phyloP scores from a whole-genome alignment of 2,797 vertebrate species.

The Mus caroli region DNA sequence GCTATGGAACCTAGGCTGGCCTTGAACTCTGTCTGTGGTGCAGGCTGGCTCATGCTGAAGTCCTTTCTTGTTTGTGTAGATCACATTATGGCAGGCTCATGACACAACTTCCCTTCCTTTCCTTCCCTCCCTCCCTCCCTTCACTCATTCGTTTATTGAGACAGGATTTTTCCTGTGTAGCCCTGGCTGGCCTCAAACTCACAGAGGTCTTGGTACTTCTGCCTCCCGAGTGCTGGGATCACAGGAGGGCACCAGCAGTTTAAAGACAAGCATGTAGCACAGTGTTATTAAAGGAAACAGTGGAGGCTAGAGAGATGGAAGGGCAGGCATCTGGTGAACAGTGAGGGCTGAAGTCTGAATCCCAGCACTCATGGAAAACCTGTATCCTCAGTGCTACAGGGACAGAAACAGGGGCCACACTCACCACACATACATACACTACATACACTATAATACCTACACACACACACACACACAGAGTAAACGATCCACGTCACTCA shows the following conservation, averaged over 20 bases:
- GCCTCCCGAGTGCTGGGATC: background rate
- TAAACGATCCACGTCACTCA: conserved; percentile 83
- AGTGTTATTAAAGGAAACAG: background rate
- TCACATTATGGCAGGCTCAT: background rate
- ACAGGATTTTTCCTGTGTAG: background rate
- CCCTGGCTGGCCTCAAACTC: background rate
- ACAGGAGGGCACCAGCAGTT: background rate
- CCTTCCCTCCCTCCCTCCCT: too few relatives aligned
- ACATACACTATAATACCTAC: background rate
- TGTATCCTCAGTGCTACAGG: background rate
- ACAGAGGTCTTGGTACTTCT: too few relatives aligned
- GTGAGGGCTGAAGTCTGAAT: background rate
- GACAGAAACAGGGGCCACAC: too few relatives aligned
- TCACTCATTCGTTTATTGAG: background rate
- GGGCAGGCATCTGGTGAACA: background rate
- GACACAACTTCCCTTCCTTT: background rate
- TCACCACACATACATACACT: background rate
- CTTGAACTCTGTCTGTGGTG: background rate
- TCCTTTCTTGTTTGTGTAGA: background rate
- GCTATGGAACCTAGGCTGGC: background rate
- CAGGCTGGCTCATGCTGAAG: background rate
- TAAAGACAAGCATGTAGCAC: background rate
- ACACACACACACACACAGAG: background rate
- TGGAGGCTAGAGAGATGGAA: background rate
- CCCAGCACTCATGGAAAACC: background rate